Base-by-base conservation (phyloP, 64 coral and sea anemone genomes). In the Stichodactyla mertensii region DNA sequence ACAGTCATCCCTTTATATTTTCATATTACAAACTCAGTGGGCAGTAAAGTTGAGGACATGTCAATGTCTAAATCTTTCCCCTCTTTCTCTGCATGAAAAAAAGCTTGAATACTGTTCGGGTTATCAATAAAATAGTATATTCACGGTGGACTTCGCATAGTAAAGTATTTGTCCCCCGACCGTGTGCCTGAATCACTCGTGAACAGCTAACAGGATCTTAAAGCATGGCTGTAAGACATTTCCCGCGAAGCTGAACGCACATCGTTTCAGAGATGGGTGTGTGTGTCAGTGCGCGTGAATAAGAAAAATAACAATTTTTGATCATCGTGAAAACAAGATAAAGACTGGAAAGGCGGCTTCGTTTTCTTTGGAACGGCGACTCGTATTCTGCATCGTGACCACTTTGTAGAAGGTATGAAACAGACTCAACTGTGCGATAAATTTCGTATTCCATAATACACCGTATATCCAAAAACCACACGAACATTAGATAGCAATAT, bases 11-110 rank as follows among this genome's bases (percentile, higher is more conserved):
- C 10, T 74, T 74, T 74, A 74, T 74, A 74, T 31, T 74, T 74
- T 74, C 69, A 74, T 74, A 74, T 74, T 74, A 74, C 12, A 31
- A 31, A 31, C 69, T 27, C 69, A 74, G 69, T 74, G 24, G 69
- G 69, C 69, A 74, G 69, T 13, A 74, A 74, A 74, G 69, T 74
- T 74, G 69, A 74, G 69, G 69, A 31, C 69, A 27, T 74, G 69
- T 74, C 69, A 74, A 74, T 31, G 69, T 74, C 69, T 74, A 31
- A 27, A 74, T 74, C 69, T 74, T 74, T 74, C 69, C 36, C 69
- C 11, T 74, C 69, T 26, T 74, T 74, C 69, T n/a, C 69, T 13
- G 24, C 69, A 74, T 74, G 69, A 74, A 74, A 74, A 57, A 31
- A 74, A 23, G 10, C 69, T 74, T 74, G 69, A 74, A 74, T 74